These are phyloP conservation scores for Leucozona laternaria DNA, from an alignment of 2,888 invertebrate genomes.

Conservation along the genomic window DNA sequence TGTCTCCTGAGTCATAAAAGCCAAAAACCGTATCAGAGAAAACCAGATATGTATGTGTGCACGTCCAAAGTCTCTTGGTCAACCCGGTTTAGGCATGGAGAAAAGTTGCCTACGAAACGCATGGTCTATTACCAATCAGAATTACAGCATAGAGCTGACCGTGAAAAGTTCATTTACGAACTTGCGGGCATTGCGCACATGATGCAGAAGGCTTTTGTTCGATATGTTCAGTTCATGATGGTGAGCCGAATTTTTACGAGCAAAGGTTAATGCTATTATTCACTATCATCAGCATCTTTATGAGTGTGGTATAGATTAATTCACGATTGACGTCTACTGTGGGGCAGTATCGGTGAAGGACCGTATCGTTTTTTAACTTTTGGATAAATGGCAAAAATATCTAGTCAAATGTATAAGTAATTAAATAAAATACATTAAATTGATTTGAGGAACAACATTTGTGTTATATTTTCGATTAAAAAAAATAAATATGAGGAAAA, in stretches of 20 bases:
- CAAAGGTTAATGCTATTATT: not conserved
- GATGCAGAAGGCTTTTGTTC: not conserved
- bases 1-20: constrained; percentile 55
- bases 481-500: too few relatives aligned
- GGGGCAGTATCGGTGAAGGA: not conserved
- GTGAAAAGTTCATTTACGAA: constrained; percentile 53
- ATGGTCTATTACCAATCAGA: constrained; percentile 19
- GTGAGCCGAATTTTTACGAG: not conserved
- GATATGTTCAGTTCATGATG: not conserved
- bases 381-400: too few relatives aligned
- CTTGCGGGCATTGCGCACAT: constrained; percentile 26
- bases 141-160: constrained; percentile 45
- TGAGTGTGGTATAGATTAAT: not conserved
- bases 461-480: too few relatives aligned
- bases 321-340: not conserved
- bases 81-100: not conserved
- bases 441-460: too few relatives aligned
- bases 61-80: not conserved
- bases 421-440: too few relatives aligned
- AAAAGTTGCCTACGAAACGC: constrained; percentile 20
- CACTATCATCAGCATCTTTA: not conserved
- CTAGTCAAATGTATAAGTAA: too few relatives aligned
- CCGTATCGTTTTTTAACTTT: too few relatives aligned
- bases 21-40: constrained; percentile 3
- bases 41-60: not conserved